Evolutionary conservation across 2,888 invertebrate genomes (phyloP), one percentile per base, ranked within the genome.

Genomic region (Mesoligia furuncula): DNA sequence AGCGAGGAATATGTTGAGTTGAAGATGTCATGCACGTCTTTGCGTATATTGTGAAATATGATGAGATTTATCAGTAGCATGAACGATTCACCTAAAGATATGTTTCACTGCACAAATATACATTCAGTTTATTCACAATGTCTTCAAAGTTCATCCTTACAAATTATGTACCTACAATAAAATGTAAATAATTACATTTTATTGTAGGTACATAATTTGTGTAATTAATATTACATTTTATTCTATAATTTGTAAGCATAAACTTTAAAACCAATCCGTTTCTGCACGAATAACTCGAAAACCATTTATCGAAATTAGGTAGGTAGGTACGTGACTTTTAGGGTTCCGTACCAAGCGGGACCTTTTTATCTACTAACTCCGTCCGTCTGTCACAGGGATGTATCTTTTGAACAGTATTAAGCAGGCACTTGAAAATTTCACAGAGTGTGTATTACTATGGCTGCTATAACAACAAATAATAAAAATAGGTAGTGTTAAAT

Each of bases 1-100:
- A 42, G 45, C 51, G 20, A 61, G 36, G 27, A 42, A 59, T 59
- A 71, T 59, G 62, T 71, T 67, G 42, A 27, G 42, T 64, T 68
- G 31, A 24, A 75, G 31, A 81, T 54, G 31, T 57, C 31, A 24
- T 67, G 61, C 39, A 39, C 36, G 48, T 67, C n/a, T 57, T 81
- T 66, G 31, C 6, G 2, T 15, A 62, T 81, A 57, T 42, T 70
- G 27, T 42, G 27, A 66, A 70, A 73, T 66, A 57, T 48, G 20
- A 66, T n/a, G n/a, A 15, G 8, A 61, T 64, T 27, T 36, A 51
- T 51, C 59, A 45, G 20, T 17, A 62, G 31, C 20, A 65, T 64
- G 54, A 54, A 67, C 31, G 27, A 48, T 69, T 77, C 39, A 45
- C 15, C 20, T 31, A 51, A 65, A 64, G 7, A 42, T 11, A 69